Evolutionary conservation across 2,113 vertebrate genomes (phyloP).

Genomic region (Brachypodius melanocephalos): DNA sequence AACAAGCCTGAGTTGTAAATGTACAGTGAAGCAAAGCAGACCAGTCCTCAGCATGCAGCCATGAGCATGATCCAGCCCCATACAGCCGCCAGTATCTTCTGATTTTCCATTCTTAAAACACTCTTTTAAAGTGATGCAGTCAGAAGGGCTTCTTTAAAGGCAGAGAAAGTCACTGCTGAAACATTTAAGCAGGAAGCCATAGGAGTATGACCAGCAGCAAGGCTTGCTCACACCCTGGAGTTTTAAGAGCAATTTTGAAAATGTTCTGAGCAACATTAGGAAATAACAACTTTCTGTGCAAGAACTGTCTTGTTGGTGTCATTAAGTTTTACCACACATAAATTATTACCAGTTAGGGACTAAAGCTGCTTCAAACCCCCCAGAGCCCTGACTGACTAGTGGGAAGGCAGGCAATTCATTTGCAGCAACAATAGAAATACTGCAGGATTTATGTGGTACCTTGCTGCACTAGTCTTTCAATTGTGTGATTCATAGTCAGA

Average conservation of each 20-base stretch:
- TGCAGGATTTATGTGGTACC: background rate
- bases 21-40: background rate
- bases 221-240: background rate
- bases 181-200: background rate
- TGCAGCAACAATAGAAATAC: background rate
- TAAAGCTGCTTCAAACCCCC: background rate
- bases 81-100: background rate
- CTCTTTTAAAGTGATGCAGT: background rate
- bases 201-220: background rate
- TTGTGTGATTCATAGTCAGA: background rate
- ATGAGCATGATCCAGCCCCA: background rate
- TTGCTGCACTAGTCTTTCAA: background rate
- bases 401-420: background rate
- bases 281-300: background rate
- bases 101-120: background rate
- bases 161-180: background rate
- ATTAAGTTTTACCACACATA: background rate
- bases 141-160: background rate
- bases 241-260: background rate
- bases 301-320: conserved; percentile 13
- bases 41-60: background rate
- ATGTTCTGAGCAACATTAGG: background rate
- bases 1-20: background rate
- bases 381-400: background rate
- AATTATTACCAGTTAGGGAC: background rate